Conservation (phyloP, 1,140 invertebrate species). For the Luehdorfia chinensis region DNA sequence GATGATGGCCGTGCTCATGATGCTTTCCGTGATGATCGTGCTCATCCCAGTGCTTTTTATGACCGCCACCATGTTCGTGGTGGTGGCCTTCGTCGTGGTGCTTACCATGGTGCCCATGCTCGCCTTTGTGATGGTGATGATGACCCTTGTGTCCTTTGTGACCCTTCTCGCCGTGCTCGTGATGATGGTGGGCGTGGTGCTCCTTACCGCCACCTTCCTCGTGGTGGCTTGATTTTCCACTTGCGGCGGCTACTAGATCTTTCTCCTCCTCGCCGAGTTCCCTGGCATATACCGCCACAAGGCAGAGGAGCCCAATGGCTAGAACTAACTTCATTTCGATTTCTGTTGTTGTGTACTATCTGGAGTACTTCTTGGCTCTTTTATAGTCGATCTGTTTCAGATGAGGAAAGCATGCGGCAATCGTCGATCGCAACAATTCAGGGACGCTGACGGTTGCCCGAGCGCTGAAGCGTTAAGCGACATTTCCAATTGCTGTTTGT, state of each 20-base stretch:
- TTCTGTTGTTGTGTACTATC: conserved; percentile 37
- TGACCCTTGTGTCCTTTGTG: conserved; percentile 67
- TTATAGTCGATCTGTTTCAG: conserved; percentile 52
- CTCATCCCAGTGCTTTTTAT: conserved; percentile 63
- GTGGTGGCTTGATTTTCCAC: conserved; percentile 81
- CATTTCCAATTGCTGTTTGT: conserved; percentile 38
- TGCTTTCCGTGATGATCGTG: conserved; percentile 63
- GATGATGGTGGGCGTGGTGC: conserved; percentile 62
- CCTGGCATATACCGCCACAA: conserved; percentile 49
- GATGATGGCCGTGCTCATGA: conserved; percentile 64
- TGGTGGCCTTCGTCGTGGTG: conserved; percentile 61
- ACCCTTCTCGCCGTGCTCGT: conserved; percentile 59
- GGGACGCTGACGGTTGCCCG: conserved; percentile 48
- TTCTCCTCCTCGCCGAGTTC: conserved; percentile 50
- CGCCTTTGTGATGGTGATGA: conserved; percentile 65
- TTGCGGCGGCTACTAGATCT: conserved; percentile 72
- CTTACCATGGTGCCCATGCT: conserved; percentile 56
- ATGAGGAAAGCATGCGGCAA: conserved; percentile 65
- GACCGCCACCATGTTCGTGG: conserved; percentile 54
- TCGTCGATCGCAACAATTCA: conserved; percentile 45
- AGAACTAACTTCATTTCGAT: conserved; percentile 60
- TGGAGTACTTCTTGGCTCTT: conserved; percentile 33
- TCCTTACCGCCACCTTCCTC: conserved; percentile 79
- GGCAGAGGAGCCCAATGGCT: conserved; percentile 52
- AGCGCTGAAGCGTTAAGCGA: conserved; percentile 51